phyloP scores from a whole-genome alignment of 2,113 vertebrate species.

The Willisornis vidua region DNA sequence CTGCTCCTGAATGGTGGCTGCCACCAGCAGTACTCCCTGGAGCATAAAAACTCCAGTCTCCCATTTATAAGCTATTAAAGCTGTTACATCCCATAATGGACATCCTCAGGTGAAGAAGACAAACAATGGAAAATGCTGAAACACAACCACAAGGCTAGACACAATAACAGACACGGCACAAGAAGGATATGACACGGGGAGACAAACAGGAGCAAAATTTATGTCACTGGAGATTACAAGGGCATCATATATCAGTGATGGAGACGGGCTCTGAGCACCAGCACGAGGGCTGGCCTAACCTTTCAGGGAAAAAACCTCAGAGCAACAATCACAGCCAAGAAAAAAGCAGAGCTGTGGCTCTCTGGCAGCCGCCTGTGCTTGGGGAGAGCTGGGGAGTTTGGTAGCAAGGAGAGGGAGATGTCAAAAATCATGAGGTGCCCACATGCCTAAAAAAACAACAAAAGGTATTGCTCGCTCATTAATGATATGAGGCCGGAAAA shows the following conservation, averaged over 20 bases:
- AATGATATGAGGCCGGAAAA: fast-evolving
- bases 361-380: fast-evolving
- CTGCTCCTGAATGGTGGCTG: background rate
- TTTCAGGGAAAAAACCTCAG: background rate
- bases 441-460: background rate
- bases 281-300: background rate
- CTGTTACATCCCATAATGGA: slow-evolving; percentile 51
- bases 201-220: slow-evolving; percentile 61
- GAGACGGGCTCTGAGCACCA: background rate
- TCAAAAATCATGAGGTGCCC: fast-evolving
- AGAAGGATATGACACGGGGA: slow-evolving; percentile 45
- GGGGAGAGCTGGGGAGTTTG: fast-evolving
- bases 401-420: background rate
- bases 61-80: slow-evolving; percentile 39
- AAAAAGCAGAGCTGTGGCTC: background rate
- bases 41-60: background rate
- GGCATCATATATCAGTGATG: slow-evolving; percentile 22
- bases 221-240: slow-evolving; percentile 44
- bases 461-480: background rate
- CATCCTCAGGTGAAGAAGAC: slow-evolving; percentile 54
- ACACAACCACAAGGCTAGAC: background rate
- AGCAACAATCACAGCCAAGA: background rate
- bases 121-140: slow-evolving; percentile 25
- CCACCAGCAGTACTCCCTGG: background rate
- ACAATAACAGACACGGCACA: slow-evolving; percentile 16